These are phyloP conservation scores for Bimastos eiseni DNA, from an alignment of 2,888 invertebrate genomes.

Conservation along the genomic window DNA sequence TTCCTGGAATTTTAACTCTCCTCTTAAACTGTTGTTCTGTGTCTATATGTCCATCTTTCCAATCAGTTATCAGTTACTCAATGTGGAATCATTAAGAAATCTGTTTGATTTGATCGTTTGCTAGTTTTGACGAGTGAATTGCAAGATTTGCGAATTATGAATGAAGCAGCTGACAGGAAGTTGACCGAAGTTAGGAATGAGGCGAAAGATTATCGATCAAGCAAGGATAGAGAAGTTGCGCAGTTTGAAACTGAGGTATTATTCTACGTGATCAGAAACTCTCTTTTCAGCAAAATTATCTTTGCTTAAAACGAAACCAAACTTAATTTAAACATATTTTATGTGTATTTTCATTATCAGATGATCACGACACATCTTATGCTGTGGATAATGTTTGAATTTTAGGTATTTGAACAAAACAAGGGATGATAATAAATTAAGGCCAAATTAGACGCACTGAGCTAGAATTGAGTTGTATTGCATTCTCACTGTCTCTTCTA, in stretches of 20 bases:
- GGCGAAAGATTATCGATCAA: not conserved
- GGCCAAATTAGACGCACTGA: not conserved
- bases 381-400: not conserved
- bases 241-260: slow-evolving; percentile 21
- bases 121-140: slow-evolving; percentile 16
- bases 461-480: not conserved
- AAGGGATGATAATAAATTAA: not conserved
- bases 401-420: not conserved
- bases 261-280: not conserved
- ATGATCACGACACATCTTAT: not conserved
- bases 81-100: not conserved
- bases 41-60: not conserved
- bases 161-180: slow-evolving; percentile 20
- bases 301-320: too few species aligned
- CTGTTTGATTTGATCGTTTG: not conserved
- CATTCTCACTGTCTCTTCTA: not conserved
- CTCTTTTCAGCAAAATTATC: too few species aligned
- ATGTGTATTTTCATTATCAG: too few species aligned
- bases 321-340: too few species aligned
- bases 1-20: not conserved
- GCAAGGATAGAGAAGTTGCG: not conserved
- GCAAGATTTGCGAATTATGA: slow-evolving; percentile 25
- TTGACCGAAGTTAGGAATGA: slow-evolving; percentile 24
- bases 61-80: not conserved
- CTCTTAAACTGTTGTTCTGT: not conserved